Evolutionary conservation across 2,888 invertebrate species (phyloP), one percentile per base, ranked within the genome.

Genomic region (Parelbella ahira): DNA sequence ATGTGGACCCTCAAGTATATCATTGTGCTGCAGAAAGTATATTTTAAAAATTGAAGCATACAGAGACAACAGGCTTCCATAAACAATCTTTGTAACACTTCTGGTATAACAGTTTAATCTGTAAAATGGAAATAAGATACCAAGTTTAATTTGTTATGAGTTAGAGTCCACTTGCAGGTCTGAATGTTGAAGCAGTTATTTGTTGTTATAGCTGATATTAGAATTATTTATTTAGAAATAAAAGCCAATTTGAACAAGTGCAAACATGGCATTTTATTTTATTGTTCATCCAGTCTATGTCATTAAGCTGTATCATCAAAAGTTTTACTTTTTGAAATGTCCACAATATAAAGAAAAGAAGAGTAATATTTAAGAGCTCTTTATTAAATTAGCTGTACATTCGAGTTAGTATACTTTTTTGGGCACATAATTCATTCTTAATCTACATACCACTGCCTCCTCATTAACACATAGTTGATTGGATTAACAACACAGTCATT

Each of bases 351-450:
- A 41, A 51, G 33, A 57, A 61, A 59, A 63, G 60, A 63, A 51
- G 56, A 51, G 21, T 27, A 53, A 60, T 70, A 64, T 81, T 83
- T 81, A 79, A 79, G 79, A 82, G 78, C 77, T 83, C 73, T 88
- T 88, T 87, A 87, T 87, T 88, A 78, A 84, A 81, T 84, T 87
- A 86, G 86, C 88, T 88, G 88, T 88, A 88, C 88, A 88, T 86
- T 87, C 81, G 82, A 87, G 88, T 88, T 88, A 88, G 88, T 88
- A 86, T 86, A 84, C 72, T 80, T 83, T 38, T 70, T 84, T 84
- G 84, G 87, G 87, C 84, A 86, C 81, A 86, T 86, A 79, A 75
- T 77, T 74, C 70, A 76, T 81, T 72, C 84, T 86, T 84, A 86
- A 61, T 71, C 81, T 82, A 86, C 67, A 67, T 79, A 75, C 76